Base-by-base conservation (phyloP, 2,113 vertebrate genomes). In the Plestiodon gilberti region DNA sequence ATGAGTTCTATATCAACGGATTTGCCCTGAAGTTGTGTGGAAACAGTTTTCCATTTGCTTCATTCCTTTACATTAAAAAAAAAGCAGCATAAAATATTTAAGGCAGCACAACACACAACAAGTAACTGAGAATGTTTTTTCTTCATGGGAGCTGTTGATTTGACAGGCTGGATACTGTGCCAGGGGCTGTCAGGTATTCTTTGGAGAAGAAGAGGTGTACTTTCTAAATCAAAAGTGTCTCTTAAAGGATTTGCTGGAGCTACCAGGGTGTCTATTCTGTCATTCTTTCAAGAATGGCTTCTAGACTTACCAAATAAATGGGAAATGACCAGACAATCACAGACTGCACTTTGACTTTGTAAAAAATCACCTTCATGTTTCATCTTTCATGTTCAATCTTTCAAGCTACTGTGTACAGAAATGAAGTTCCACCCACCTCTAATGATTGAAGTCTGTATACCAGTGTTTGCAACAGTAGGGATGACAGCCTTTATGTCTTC, bases 201-300 rank as follows among this genome's bases (percentile, higher is more conserved):
- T 86, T 35, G 73, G 4, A 48, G 43, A 48, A 70, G 74, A 15
- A 73, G 52, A 57, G 67, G 59, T 64, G 62, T 78, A 64, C 48
- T 30, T 87, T 83, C 33, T 89, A 57, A 89, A 89, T 87, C 77
- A 89, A 57, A 85, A 22, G 67, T 69, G 65, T 87, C 78, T 85
- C 80, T 74, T 86, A n/a, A 81, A 69, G 28, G 35, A 25, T 28
- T 40, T n/a, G 67, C 20, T 2, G 2, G 33, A 33, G 23, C 48
- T 71, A 38, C 35, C 43, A n/a, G 78, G 38, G 43, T 82, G 14
- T 59, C 23, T 0, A 4, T 11, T 35, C 23, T 25, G 35, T 43
- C 33, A 8, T 28, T 0, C 61, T 80, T 83, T 62, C 82, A 55
- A 75, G 7, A 59, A 76, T 6, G 30, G 23, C 62, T 81, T 67